Evolutionary conservation across 2,113 vertebrate species (phyloP).

Genomic region (Carassius carassius): DNA sequence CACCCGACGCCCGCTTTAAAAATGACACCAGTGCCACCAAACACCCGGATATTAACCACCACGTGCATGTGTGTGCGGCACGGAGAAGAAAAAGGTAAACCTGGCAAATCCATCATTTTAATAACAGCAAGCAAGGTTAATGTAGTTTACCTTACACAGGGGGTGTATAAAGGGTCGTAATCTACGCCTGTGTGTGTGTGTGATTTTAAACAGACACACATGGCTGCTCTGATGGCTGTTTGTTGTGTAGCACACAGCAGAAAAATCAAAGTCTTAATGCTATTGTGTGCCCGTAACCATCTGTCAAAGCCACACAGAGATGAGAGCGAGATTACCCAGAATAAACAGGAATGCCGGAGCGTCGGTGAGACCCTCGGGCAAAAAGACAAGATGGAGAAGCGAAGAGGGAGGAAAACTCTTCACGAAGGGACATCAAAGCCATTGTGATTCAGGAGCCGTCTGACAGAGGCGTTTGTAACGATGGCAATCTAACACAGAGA

Average conservation of each 20-base stretch:
- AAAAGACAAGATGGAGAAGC: slow-evolving; percentile 56
- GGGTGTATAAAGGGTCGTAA: slow-evolving; percentile 71
- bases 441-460: slow-evolving; percentile 97
- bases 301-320: slow-evolving; percentile 99
- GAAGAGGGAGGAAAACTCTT: slow-evolving; percentile 72
- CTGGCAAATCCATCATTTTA: slow-evolving; percentile 96
- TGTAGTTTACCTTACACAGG: slow-evolving; percentile 96
- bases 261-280: slow-evolving; percentile 97
- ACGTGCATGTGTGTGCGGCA: slow-evolving; percentile 59
- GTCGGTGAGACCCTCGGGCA: slow-evolving; percentile 95
- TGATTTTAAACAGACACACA: slow-evolving; percentile 80
- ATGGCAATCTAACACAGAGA: slow-evolving; percentile 84
- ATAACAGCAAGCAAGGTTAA: slow-evolving; percentile 98
- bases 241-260: slow-evolving; percentile 87
- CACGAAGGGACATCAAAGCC: slow-evolving; percentile 92
- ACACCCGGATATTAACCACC: slow-evolving; percentile 91
- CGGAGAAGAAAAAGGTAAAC: slow-evolving; percentile 78
- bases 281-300: slow-evolving; percentile 99
- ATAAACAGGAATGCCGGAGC: slow-evolving; percentile 94
- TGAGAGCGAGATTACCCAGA: slow-evolving; percentile 98
- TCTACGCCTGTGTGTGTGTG: slow-evolving; percentile 44
- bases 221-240: slow-evolving; percentile 90
- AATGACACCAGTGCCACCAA: slow-evolving; percentile 85
- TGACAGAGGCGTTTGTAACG: slow-evolving; percentile 87
- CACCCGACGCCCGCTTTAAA: slow-evolving; percentile 86